phyloP scores from a whole-genome alignment of 2,797 vertebrate species.

The Trachurus trachurus region DNA sequence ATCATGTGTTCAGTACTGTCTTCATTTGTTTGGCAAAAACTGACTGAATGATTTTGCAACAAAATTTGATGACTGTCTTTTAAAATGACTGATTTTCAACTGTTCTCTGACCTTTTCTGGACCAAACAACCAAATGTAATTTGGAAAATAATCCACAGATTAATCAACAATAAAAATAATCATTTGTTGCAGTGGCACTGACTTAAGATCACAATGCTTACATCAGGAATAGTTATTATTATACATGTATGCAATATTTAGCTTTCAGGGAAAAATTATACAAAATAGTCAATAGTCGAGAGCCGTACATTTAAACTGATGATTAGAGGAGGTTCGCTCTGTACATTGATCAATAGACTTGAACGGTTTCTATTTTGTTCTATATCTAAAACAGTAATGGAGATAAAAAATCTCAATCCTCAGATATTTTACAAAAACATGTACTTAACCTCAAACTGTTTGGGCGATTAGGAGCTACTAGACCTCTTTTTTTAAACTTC shows the following conservation, averaged over 20 bases:
- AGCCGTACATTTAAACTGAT: background rate
- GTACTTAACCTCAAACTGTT: background rate
- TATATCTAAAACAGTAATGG: too few species aligned
- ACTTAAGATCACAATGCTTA: background rate
- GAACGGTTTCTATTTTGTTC: background rate
- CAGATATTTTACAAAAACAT: background rate
- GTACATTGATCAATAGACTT: background rate
- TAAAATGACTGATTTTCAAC: too few species aligned
- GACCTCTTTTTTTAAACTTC: background rate
- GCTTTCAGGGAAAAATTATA: background rate
- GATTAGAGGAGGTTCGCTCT: background rate
- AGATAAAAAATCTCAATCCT: background rate
- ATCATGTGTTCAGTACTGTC: background rate
- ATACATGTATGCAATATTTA: too few species aligned
- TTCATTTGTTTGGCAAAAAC: background rate
- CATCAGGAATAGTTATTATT: background rate
- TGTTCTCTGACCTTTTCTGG: too few species aligned
- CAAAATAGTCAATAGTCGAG: too few species aligned
- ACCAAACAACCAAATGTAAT: too few species aligned
- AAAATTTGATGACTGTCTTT: background rate
- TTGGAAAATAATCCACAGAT: too few species aligned
- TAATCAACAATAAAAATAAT: background rate
- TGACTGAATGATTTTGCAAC: background rate
- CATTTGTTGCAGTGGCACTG: background rate
- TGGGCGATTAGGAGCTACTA: too few species aligned